Evolutionary conservation across 1,140 invertebrate species (phyloP).

Genomic region (Meloidogyne chitwoodi): DNA sequence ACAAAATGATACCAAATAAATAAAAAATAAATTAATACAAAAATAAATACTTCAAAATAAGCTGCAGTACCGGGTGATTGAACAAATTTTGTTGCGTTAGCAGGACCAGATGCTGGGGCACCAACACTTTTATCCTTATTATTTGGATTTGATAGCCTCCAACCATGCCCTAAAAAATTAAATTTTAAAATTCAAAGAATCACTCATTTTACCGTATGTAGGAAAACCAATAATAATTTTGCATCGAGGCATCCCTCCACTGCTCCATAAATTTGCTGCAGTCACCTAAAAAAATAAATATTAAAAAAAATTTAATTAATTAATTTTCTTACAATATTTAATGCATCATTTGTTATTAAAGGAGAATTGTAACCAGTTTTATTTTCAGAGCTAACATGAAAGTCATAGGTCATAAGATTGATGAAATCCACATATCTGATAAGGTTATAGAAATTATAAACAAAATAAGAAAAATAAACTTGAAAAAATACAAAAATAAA

Average conservation of each 20-base stretch:
- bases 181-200: not conserved
- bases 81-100: slow-evolving; percentile 84
- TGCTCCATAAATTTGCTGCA: slow-evolving; percentile 83
- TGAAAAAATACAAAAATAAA: too few relatives aligned
- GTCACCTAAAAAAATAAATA: slow-evolving; percentile 69
- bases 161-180: slow-evolving; percentile 64
- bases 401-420: slow-evolving; percentile 60
- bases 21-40: too few relatives aligned
- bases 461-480: not conserved
- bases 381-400: slow-evolving; percentile 55
- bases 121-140: slow-evolving; percentile 79
- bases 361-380: slow-evolving; percentile 56
- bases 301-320: not conserved
- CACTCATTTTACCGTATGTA: slow-evolving; percentile 76
- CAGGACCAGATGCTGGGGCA: slow-evolving; percentile 74
- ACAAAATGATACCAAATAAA: too few relatives aligned
- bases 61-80: slow-evolving; percentile 83
- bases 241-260: slow-evolving; percentile 86
- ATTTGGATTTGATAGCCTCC: slow-evolving; percentile 75
- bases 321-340: slow-evolving; percentile 45
- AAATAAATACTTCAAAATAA: slow-evolving; percentile 73
- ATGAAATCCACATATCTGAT: slow-evolving; percentile 58
- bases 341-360: slow-evolving; percentile 33
- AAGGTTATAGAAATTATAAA: not conserved
- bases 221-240: slow-evolving; percentile 93